phyloP scores from a whole-genome alignment of 2,888 invertebrate genomes.

The Caenorhabditis doughertyi region DNA sequence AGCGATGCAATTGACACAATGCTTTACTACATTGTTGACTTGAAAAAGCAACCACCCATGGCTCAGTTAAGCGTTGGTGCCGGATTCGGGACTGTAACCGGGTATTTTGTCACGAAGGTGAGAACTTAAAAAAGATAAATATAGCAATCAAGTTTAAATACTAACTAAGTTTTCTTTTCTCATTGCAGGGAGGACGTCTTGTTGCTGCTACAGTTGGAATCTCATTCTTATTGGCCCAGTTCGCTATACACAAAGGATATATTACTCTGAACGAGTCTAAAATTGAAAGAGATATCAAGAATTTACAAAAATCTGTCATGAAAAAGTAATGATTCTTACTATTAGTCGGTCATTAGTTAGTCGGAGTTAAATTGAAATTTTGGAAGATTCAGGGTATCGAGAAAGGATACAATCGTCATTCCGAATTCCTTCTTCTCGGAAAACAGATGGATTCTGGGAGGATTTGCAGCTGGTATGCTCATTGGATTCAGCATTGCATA shows the following conservation, averaged over 20 bases:
- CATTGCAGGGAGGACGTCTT: slow-evolving; percentile 58
- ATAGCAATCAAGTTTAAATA: background rate
- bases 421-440: slow-evolving; percentile 50
- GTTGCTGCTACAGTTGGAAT: slow-evolving; percentile 61
- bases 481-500: slow-evolving; percentile 63
- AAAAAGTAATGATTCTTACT: slow-evolving; percentile 21
- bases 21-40: slow-evolving; percentile 41
- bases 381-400: slow-evolving; percentile 26
- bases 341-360: no score
- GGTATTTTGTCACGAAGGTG: slow-evolving; percentile 63
- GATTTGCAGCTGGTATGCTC: slow-evolving; percentile 59
- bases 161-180: no score
- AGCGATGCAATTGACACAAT: slow-evolving; percentile 28
- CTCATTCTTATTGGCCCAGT: slow-evolving; percentile 55
- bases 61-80: slow-evolving; percentile 61
- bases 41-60: slow-evolving; percentile 56
- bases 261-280: slow-evolving; percentile 62
- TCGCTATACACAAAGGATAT: slow-evolving; percentile 63
- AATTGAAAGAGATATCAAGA: slow-evolving; percentile 56
- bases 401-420: slow-evolving; percentile 18
- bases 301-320: slow-evolving; percentile 50
- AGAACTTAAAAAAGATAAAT: background rate
- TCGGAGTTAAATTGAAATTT: no score
- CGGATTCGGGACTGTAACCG: slow-evolving; percentile 56
- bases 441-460: slow-evolving; percentile 61